phyloP scores from a whole-genome alignment of 2,888 invertebrate genomes.

The Agrochola circellaris region DNA sequence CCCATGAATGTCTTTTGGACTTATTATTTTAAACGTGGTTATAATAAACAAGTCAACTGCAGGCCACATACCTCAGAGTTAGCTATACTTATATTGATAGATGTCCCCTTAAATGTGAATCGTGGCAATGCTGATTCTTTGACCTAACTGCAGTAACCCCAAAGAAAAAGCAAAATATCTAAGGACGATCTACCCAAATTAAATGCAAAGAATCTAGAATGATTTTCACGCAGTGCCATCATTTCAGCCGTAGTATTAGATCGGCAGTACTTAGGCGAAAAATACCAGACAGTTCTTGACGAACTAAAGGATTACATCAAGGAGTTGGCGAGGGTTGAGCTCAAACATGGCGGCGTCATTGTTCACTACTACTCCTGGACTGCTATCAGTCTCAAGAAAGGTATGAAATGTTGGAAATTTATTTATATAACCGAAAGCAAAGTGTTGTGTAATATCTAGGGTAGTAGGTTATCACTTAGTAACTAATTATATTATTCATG shows the following conservation, averaged over 20 bases:
- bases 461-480: not conserved
- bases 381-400: slow-evolving; percentile 93
- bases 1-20: not conserved
- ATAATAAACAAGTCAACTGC: not conserved
- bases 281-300: slow-evolving; percentile 90
- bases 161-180: not conserved
- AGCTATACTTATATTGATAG: not conserved
- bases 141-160: not conserved
- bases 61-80: not conserved
- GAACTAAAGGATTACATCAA: slow-evolving; percentile 92
- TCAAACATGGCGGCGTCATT: slow-evolving; percentile 93
- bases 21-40: not conserved
- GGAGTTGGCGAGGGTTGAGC: slow-evolving; percentile 91
- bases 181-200: not conserved
- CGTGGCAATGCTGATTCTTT: too few relatives aligned
- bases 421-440: not conserved
- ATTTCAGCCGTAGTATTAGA: slow-evolving; percentile 93
- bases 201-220: not conserved
- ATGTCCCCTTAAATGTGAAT: not conserved
- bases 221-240: not conserved
- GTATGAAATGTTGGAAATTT: slow-evolving; percentile 76
- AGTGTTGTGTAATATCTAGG: not conserved
- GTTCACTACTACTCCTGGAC: slow-evolving; percentile 93
- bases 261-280: slow-evolving; percentile 92
- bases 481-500: not conserved